These are phyloP conservation scores for Microtus pennsylvanicus DNA, from an alignment of 2,113 vertebrate genomes.

Conservation along the genomic window DNA sequence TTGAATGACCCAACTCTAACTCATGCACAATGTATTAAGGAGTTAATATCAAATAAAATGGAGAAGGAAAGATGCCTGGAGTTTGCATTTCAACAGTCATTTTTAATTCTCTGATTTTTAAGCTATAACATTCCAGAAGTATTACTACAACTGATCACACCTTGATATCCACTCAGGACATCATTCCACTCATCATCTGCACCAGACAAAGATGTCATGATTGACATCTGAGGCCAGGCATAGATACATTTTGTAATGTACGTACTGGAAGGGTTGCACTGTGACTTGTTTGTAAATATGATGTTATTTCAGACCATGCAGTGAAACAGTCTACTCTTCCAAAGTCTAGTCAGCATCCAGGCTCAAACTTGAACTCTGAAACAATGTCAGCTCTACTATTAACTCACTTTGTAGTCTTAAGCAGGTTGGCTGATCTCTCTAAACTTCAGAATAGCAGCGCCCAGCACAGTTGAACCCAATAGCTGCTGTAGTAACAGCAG, in stretches of 20 bases:
- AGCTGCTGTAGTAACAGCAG: no score
- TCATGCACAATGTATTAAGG: background rate
- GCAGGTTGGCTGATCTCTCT: background rate
- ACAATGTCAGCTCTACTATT: conserved; percentile 6
- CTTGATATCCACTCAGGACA: background rate
- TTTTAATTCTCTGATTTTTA: conserved; percentile 12
- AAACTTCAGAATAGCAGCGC: conserved; percentile 8
- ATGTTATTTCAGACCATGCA: background rate
- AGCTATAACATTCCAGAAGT: background rate
- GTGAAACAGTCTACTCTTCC: background rate
- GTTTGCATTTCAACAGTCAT: conserved; percentile 35
- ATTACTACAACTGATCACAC: background rate
- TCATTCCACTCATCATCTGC: background rate
- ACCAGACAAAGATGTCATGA: background rate
- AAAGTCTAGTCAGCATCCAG: background rate
- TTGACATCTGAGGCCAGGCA: background rate
- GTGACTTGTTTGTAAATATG: background rate
- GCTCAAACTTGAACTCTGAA: background rate
- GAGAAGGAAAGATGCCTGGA: background rate
- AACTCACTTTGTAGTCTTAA: background rate
- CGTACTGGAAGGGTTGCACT: background rate
- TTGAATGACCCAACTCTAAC: conserved; percentile 3
- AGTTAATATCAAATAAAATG: conserved; percentile 39
- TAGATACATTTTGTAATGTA: background rate
- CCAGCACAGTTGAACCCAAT: background rate